These are phyloP conservation scores for Dyspetes luteomarginatus DNA, from an alignment of 2,888 invertebrate species.

Conservation along the genomic window DNA sequence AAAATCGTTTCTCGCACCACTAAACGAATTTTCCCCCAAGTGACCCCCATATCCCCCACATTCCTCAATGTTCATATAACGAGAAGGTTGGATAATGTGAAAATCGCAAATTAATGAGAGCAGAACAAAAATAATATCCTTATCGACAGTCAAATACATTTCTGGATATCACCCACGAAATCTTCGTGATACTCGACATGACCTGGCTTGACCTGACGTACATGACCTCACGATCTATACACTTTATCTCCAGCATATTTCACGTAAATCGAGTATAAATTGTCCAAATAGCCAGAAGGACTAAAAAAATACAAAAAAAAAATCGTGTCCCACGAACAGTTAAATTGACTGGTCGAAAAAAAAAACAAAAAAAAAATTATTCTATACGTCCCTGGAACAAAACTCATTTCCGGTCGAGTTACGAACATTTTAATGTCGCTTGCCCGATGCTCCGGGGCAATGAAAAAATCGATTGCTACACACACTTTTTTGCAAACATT, in stretches of 20 bases:
- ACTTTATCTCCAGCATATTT: background rate
- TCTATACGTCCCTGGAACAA: background rate
- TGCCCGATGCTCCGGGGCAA: background rate
- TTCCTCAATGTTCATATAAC: background rate
- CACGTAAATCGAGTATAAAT: conserved; percentile 37
- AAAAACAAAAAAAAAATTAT: background rate
- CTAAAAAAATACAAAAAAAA: background rate
- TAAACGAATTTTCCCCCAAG: background rate
- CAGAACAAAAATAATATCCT: conserved; percentile 27
- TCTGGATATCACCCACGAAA: conserved; percentile 8
- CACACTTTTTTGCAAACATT: background rate
- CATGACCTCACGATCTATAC: background rate
- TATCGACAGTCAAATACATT: background rate
- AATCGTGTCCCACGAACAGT: background rate
- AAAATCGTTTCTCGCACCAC: background rate
- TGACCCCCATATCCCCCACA: background rate
- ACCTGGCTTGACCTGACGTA: conserved; percentile 36
- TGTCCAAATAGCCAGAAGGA: conserved; percentile 6
- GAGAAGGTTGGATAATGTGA: background rate
- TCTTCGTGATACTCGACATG: conserved; percentile 7
- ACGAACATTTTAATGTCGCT: conserved; percentile 25
- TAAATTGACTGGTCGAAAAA: background rate
- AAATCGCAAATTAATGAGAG: conserved; percentile 17
- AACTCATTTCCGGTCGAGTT: conserved; percentile 16
- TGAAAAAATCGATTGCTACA: background rate